phyloP scores from a whole-genome alignment of 2,888 invertebrate genomes.

The Amorpha juglandis region DNA sequence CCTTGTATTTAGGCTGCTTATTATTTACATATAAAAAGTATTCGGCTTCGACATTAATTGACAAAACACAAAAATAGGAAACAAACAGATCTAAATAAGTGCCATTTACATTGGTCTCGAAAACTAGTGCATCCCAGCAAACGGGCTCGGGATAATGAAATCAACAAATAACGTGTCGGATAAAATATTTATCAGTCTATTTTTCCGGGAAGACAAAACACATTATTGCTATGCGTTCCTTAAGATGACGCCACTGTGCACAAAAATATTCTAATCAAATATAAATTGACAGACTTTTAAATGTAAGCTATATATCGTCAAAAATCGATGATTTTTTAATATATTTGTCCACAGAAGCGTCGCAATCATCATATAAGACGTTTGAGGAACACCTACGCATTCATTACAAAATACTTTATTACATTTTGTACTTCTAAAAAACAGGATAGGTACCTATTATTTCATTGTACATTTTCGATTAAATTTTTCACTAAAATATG shows the following conservation, averaged over 20 bases:
- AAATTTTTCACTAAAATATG: constrained; percentile 59
- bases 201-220: constrained; percentile 69
- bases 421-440: constrained; percentile 78
- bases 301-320: background rate
- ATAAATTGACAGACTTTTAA: background rate
- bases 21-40: constrained; percentile 14
- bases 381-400: constrained; percentile 9
- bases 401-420: constrained; percentile 69
- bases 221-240: constrained; percentile 33
- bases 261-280: background rate
- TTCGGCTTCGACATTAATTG: constrained; percentile 22
- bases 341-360: background rate
- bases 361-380: constrained; percentile 1
- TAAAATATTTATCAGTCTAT: constrained; percentile 66
- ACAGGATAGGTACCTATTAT: constrained; percentile 53
- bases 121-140: constrained; percentile 81
- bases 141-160: constrained; percentile 59
- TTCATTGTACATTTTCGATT: constrained; percentile 51
- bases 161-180: constrained; percentile 40
- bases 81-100: constrained; percentile 68
- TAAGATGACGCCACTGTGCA: background rate
- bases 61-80: constrained; percentile 31
- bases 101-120: constrained; percentile 65
- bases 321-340: background rate
- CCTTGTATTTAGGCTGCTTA: constrained; percentile 32